Evolutionary conservation across 2,888 invertebrate species (phyloP).

Genomic region (Hypomecis atomaria): DNA sequence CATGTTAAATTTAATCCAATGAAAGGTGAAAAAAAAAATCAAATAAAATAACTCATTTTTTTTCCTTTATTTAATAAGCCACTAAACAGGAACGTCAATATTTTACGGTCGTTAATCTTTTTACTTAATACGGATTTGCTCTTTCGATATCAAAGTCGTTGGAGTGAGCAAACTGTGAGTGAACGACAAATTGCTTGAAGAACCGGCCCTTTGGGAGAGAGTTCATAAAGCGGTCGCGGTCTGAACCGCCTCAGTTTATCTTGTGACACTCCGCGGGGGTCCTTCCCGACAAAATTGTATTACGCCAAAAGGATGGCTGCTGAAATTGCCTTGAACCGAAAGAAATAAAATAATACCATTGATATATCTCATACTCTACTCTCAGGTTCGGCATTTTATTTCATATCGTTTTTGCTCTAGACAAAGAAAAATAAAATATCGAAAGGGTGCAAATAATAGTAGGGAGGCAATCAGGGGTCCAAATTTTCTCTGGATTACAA

Average conservation of each 20-base stretch:
- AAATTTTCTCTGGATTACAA: constrained; percentile 15
- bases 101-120: background rate
- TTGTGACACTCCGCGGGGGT: constrained; percentile 55
- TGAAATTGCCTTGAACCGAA: constrained; percentile 65
- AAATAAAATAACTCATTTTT: background rate
- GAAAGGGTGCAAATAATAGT: constrained; percentile 16
- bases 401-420: constrained; percentile 13
- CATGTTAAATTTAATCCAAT: background rate
- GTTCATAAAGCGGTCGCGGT: constrained; percentile 57
- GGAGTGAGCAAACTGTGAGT: constrained; percentile 48
- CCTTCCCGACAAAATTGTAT: constrained; percentile 63
- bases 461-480: constrained; percentile 22
- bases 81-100: background rate
- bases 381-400: constrained; percentile 25
- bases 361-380: constrained; percentile 55
- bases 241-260: constrained; percentile 51
- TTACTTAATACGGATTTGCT: background rate
- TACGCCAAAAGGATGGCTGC: constrained; percentile 56
- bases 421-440: constrained; percentile 19
- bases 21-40: background rate
- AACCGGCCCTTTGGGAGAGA: constrained; percentile 53
- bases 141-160: constrained; percentile 23
- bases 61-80: too few relatives aligned
- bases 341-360: constrained; percentile 63
- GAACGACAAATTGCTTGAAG: constrained; percentile 53